Evolutionary conservation across 2,797 vertebrate species (phyloP).

Genomic region (Neolamprologus multifasciatus): DNA sequence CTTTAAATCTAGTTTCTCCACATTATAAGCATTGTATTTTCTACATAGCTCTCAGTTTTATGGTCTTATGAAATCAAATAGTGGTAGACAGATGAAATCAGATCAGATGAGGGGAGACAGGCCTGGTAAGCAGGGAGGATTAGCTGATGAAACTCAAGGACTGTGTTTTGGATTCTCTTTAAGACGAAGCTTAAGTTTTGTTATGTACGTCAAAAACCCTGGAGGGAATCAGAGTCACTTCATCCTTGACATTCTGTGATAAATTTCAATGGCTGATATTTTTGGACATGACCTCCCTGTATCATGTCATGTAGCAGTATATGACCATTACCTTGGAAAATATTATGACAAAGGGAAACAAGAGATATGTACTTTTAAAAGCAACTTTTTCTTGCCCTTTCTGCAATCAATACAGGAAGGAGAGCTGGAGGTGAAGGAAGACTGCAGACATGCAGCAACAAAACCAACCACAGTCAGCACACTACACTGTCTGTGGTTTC

Average conservation of each 20-base stretch:
- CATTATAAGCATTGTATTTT: neutral
- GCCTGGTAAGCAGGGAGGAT: neutral
- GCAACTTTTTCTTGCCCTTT: neutral
- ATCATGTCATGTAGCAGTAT: neutral
- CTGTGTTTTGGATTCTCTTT: neutral
- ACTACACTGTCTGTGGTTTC: neutral
- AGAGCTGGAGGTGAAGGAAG: conserved; percentile 8
- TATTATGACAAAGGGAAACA: conserved; percentile 2
- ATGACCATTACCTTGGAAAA: conserved; percentile 17
- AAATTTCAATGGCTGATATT: neutral
- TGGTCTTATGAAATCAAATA: neutral
- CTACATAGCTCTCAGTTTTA: neutral
- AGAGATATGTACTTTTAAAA: conserved; percentile 13
- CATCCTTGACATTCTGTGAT: neutral
- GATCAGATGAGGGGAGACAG: neutral
- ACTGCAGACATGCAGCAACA: neutral
- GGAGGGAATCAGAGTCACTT: neutral
- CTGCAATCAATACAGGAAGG: conserved; percentile 28
- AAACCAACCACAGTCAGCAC: neutral
- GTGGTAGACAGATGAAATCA: neutral
- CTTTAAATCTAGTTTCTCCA: neutral
- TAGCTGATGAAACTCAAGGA: conserved; percentile 5
- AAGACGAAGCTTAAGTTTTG: neutral
- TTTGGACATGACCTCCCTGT: conserved; percentile 23
- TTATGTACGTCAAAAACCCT: neutral